Conservation (phyloP, 1,140 invertebrate genomes). For the Bombyx mandarina region DNA sequence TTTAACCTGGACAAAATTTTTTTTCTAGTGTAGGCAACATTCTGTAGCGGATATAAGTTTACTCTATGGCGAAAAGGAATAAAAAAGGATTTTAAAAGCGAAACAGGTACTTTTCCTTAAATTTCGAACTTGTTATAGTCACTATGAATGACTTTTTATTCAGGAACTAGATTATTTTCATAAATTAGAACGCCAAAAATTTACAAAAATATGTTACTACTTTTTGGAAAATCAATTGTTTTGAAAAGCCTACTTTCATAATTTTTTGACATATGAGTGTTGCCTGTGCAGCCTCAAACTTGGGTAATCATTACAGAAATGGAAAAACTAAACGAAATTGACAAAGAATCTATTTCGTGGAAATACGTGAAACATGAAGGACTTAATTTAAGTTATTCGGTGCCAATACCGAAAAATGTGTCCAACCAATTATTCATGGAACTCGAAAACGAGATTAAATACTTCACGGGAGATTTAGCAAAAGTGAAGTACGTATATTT, state of each 20-base stretch:
- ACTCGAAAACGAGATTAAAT: constrained; percentile 71
- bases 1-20: no score
- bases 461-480: constrained; percentile 74
- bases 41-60: no score
- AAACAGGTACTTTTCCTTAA: no score
- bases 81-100: no score
- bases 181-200: no score
- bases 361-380: constrained; percentile 61
- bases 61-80: no score
- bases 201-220: no score
- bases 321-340: constrained; percentile 32
- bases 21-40: no score
- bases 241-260: background rate
- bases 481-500: constrained; percentile 56
- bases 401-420: constrained; percentile 51
- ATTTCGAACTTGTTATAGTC: no score
- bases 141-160: no score
- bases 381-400: constrained; percentile 71
- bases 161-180: no score
- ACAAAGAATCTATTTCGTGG: constrained; percentile 45
- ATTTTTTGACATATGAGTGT: constrained; percentile 1
- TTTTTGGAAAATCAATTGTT: no score
- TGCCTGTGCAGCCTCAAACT: background rate
- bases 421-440: constrained; percentile 61
- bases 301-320: constrained; percentile 16